A percentile compares a stretch with the other conserved stretches of the same genome.
These are phyloP conservation scores for Mesorhabditis belari DNA, from an alignment of 2,888 invertebrate genomes.

Conservation along the genomic window DNA sequence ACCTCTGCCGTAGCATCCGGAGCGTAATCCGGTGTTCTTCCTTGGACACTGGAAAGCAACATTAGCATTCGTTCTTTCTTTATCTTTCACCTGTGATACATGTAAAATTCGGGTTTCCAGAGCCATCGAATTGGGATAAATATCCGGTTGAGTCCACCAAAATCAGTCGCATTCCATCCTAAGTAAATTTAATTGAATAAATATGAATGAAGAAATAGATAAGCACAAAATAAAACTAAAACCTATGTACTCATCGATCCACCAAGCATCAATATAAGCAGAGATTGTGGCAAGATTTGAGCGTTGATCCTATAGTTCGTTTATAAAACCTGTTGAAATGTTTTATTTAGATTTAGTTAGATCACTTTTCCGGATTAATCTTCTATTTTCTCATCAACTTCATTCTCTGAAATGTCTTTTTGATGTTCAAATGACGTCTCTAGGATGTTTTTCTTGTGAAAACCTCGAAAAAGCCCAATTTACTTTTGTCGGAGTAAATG, in stretches of 20 bases:
- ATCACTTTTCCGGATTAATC: too few relatives aligned
- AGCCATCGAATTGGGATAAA: constrained; percentile 49
- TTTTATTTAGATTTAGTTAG: too few relatives aligned
- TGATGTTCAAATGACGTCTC: too few relatives aligned
- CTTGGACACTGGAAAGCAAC: constrained; percentile 39
- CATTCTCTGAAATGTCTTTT: too few relatives aligned
- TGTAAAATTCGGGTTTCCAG: constrained; percentile 52
- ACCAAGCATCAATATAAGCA: constrained; percentile 51
- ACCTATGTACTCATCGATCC: constrained; percentile 40
- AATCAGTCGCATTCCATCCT: constrained; percentile 42
- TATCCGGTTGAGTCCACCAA: constrained; percentile 32
- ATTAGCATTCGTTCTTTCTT: neutral
- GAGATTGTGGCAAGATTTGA: constrained; percentile 51
- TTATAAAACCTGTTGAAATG: too few relatives aligned
- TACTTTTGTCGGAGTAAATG: neutral
- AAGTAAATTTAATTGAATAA: too few relatives aligned
- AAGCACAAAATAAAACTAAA: constrained; percentile 1
- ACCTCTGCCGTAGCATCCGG: constrained; percentile 43
- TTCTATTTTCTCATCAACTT: too few relatives aligned
- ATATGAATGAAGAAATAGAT: constrained; percentile 24
- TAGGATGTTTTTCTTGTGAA: too few relatives aligned
- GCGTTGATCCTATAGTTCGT: constrained; percentile 47
- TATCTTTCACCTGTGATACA: constrained; percentile 42
- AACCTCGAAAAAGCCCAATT: too few relatives aligned
- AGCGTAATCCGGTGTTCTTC: constrained; percentile 47